Conservation (phyloP, 2,797 vertebrate genomes). For the Pogonophryne albipinna region DNA sequence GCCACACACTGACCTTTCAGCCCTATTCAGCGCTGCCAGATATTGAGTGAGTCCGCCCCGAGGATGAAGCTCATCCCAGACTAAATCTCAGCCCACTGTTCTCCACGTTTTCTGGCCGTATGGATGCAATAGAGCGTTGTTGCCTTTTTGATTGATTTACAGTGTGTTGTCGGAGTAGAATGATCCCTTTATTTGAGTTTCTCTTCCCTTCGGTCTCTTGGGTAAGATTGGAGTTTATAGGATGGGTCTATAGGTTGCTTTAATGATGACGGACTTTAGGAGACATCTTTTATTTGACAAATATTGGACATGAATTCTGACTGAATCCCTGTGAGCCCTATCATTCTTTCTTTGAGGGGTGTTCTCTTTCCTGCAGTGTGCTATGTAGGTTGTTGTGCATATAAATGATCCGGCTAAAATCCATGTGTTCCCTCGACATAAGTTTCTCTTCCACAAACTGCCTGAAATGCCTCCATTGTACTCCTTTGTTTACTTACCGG, state of each 20-base stretch:
- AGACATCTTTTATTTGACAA: slow-evolving; percentile 17
- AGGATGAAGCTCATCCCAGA: slow-evolving; percentile 65
- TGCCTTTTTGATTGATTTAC: slow-evolving; percentile 67
- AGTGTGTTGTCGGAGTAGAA: slow-evolving; percentile 48
- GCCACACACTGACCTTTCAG: slow-evolving; percentile 68
- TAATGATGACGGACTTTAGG: slow-evolving; percentile 45
- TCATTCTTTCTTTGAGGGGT: too few species aligned
- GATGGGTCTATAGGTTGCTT: slow-evolving; percentile 19
- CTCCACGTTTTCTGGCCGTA: slow-evolving; percentile 7
- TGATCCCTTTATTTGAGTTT: slow-evolving; percentile 53
- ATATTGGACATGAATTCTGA: neutral
- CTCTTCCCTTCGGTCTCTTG: slow-evolving; percentile 29
- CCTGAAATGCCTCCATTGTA: too few species aligned
- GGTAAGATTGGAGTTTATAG: slow-evolving; percentile 4
- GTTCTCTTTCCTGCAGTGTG: too few species aligned
- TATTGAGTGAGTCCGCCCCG: slow-evolving; percentile 65
- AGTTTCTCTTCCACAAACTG: too few species aligned
- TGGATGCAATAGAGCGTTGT: slow-evolving; percentile 37
- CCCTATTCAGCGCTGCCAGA: slow-evolving; percentile 46
- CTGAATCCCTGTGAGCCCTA: neutral
- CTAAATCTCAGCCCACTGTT: slow-evolving; percentile 46
- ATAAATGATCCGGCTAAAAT: too few species aligned
- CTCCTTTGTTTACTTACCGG: too few species aligned
- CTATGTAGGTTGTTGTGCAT: too few species aligned
- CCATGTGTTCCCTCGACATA: too few species aligned